phyloP scores from a whole-genome alignment of 2,113 vertebrate species.

The Pelodiscus sinensis region DNA sequence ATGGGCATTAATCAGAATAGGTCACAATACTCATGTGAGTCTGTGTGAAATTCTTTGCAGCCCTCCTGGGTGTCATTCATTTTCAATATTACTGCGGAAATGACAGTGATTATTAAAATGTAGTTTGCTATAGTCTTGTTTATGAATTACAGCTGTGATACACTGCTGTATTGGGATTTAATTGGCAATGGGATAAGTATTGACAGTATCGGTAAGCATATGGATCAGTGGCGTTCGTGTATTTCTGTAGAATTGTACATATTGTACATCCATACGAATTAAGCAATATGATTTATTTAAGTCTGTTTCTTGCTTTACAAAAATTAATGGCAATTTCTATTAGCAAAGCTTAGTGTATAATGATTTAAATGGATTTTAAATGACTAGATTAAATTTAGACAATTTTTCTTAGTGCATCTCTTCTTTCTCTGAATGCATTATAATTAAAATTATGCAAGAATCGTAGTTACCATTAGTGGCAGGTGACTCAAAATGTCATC shows the following conservation, averaged over 20 bases:
- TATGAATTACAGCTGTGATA: constrained; percentile 55
- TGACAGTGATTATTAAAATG: constrained; percentile 55
- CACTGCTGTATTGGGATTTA: constrained; percentile 34
- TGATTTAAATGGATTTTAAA: constrained; percentile 53
- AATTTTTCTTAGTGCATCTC: constrained; percentile 28
- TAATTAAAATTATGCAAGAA: neutral
- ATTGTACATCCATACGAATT: neutral
- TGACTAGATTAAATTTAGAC: constrained; percentile 16
- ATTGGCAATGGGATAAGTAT: constrained; percentile 59
- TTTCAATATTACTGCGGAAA: constrained; percentile 45
- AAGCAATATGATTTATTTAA: constrained; percentile 42
- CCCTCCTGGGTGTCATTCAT: constrained; percentile 27
- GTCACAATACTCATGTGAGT: neutral
- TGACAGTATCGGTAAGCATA: constrained; percentile 2
- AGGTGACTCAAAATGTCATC: neutral
- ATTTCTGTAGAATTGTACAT: constrained; percentile 7
- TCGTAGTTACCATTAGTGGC: neutral
- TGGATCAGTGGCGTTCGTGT: constrained; percentile 42
- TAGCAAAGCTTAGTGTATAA: neutral
- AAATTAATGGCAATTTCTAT: constrained; percentile 25
- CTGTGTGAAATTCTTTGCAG: neutral
- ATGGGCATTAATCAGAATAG: neutral
- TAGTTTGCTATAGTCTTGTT: constrained; percentile 57
- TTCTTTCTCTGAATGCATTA: constrained; percentile 22
- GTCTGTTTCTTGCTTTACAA: constrained; percentile 47